A percentile compares a stretch with the other conserved stretches of the same genome.
Evolutionary conservation across 2,888 invertebrate species (phyloP).

Genomic region (Tetragnatha montana): DNA sequence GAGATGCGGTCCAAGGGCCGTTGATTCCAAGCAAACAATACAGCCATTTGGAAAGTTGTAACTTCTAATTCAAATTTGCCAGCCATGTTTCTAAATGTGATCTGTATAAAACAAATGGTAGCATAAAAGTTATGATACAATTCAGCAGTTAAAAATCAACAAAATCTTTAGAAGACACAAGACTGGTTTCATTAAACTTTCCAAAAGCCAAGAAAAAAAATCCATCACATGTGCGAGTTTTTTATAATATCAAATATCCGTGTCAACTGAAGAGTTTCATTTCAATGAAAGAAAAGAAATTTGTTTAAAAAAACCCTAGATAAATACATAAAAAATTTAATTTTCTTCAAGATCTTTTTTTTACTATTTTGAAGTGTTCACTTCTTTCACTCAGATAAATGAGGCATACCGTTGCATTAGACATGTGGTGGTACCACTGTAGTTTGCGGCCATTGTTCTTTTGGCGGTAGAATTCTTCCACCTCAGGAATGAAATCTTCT

Average conservation of each 20-base stretch:
- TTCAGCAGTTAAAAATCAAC: neutral
- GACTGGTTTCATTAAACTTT: neutral
- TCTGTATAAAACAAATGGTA: slow-evolving; percentile 80
- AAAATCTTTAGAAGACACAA: neutral
- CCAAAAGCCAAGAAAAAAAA: too few relatives aligned
- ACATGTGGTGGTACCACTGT: slow-evolving; percentile 99
- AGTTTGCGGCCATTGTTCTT: slow-evolving; percentile 98
- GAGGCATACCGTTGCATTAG: slow-evolving; percentile 94
- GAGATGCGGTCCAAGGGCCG: slow-evolving; percentile 92
- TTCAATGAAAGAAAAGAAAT: too few relatives aligned
- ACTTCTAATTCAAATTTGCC: slow-evolving; percentile 98
- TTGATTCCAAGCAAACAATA: slow-evolving; percentile 99
- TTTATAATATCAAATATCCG: too few relatives aligned
- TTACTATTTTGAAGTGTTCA: too few relatives aligned
- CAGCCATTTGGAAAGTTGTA: slow-evolving; percentile 99
- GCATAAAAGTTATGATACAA: too few relatives aligned
- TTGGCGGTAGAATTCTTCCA: slow-evolving; percentile 98
- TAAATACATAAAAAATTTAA: too few relatives aligned
- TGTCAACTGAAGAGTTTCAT: too few relatives aligned
- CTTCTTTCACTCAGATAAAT: slow-evolving; percentile 22
- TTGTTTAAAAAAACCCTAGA: too few relatives aligned
- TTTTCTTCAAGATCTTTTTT: too few relatives aligned
- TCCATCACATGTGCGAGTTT: too few relatives aligned
- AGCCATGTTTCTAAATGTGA: slow-evolving; percentile 93
- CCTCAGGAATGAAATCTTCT: slow-evolving; percentile 99